Evolutionary conservation across 2,113 vertebrate species (phyloP).

Genomic region (Apteryx mantelli): DNA sequence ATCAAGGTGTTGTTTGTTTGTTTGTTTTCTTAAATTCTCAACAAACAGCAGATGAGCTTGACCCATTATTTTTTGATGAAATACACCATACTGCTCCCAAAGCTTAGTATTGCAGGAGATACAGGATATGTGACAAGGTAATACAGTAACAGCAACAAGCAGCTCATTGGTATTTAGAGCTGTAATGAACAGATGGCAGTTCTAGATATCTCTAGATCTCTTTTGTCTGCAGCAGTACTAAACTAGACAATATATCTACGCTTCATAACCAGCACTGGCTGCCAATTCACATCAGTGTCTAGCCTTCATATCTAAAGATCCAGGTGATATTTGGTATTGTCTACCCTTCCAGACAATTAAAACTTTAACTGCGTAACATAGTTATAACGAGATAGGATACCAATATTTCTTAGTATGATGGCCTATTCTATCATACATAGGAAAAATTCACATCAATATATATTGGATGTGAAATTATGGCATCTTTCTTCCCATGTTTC

Average conservation of each 20-base stretch:
- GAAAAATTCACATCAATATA: neutral
- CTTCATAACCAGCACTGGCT: neutral
- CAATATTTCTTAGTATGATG: neutral
- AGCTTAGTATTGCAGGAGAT: neutral
- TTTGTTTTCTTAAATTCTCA: neutral
- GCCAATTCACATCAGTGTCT: neutral
- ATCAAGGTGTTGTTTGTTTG: too few relatives aligned
- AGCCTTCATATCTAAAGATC: neutral
- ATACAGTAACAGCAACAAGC: neutral
- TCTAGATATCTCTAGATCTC: neutral
- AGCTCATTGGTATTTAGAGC: neutral
- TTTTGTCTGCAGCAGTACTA: neutral
- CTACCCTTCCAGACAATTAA: neutral
- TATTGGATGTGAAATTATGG: neutral
- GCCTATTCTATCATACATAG: neutral
- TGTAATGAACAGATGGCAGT: neutral
- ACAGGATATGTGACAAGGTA: fast-evolving
- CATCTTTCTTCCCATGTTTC: neutral
- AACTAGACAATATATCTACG: neutral
- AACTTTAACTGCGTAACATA: neutral
- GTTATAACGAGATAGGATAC: neutral
- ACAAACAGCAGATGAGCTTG: neutral
- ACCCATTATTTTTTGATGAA: neutral
- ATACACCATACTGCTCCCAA: neutral
- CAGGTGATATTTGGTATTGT: neutral